Conservation (phyloP, 92 coral and sea anemone genomes). For the Blastomussa wellsi region DNA sequence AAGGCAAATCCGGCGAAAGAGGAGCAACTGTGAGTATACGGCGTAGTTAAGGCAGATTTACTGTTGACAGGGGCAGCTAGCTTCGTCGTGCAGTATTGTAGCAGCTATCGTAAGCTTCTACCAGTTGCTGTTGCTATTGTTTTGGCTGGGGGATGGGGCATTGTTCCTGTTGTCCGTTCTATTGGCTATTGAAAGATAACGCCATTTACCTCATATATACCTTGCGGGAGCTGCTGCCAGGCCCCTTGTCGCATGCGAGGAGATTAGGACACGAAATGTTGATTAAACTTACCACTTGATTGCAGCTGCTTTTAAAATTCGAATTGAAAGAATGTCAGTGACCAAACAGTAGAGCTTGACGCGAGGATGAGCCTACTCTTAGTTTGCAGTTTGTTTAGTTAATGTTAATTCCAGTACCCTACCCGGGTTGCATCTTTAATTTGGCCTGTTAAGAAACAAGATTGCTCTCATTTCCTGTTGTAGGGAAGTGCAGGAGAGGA, state of each 20-base stretch:
- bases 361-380: neutral
- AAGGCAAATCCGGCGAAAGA: conserved; percentile 64
- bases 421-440: neutral
- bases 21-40: conserved; percentile 67
- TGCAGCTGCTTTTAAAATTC: neutral
- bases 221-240: no score
- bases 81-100: no score
- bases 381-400: neutral
- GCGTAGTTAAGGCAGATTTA: neutral
- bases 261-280: no score
- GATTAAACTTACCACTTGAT: neutral
- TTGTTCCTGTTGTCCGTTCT: no score
- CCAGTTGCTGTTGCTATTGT: no score
- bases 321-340: neutral
- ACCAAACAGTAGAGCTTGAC: neutral
- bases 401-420: neutral
- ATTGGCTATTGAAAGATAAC: neutral
- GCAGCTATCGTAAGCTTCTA: no score
- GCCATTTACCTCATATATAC: neutral
- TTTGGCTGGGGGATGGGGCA: no score
- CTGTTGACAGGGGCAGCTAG: no score
- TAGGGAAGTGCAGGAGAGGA: conserved; percentile 59
- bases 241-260: neutral
- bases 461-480: neutral
- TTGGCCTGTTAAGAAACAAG: neutral